phyloP scores from a whole-genome alignment of 2,888 invertebrate species.

The Dasysyrphus albostriatus region DNA sequence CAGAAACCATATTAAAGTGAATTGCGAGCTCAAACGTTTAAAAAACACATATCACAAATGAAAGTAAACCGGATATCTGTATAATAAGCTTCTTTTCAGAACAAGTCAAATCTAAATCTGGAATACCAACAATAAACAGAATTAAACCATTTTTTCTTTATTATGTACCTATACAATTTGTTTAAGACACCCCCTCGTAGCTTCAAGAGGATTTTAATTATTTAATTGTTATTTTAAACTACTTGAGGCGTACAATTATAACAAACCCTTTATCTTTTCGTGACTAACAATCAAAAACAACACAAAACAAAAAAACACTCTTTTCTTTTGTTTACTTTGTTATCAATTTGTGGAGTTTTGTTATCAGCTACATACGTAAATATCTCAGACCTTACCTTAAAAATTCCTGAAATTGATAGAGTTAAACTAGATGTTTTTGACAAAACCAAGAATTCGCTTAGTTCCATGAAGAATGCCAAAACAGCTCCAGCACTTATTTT shows the following conservation, averaged over 20 bases:
- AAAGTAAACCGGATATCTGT: no score
- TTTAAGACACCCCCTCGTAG: conserved; percentile 12
- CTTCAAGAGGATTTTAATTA: conserved; percentile 36
- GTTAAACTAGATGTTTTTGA: conserved; percentile 98
- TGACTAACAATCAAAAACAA: neutral
- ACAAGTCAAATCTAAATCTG: neutral
- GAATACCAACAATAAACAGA: neutral
- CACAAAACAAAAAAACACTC: neutral
- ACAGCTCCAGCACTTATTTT: conserved; percentile 91
- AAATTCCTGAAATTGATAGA: conserved; percentile 96
- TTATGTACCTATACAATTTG: conserved; percentile 14
- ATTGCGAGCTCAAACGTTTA: no score
- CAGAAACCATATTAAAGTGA: no score
- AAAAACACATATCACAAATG: no score
- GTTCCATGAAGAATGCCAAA: conserved; percentile 97
- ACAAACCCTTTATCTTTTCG: neutral
- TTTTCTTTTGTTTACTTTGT: conserved; percentile 22
- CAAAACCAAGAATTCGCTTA: conserved; percentile 96
- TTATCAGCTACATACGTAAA: conserved; percentile 24
- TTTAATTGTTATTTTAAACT: conserved; percentile 1
- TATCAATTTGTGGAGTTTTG: neutral
- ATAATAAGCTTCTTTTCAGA: no score
- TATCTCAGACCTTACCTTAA: conserved; percentile 89
- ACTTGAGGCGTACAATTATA: neutral
- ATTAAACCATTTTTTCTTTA: neutral